A percentile compares a stretch with the other conserved stretches of the same genome.
phyloP scores from a whole-genome alignment of 2,113 vertebrate genomes.

The Hucho hucho region DNA sequence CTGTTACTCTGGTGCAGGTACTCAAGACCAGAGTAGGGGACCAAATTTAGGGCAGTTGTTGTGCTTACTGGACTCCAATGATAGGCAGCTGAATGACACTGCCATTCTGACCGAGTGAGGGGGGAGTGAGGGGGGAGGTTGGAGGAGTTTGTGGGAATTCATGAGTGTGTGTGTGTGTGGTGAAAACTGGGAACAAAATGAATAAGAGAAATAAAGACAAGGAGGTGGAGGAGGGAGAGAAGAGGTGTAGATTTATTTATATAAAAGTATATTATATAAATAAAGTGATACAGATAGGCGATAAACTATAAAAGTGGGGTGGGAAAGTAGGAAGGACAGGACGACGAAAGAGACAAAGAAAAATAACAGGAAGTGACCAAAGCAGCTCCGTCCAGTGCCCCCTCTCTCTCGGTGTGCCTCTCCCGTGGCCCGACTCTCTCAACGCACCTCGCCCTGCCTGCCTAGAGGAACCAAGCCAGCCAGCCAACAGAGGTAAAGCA shows the following conservation, averaged over 20 bases:
- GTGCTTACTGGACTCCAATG: conserved; percentile 73
- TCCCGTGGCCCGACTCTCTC: conserved; percentile 66
- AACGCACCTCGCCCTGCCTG: conserved; percentile 53
- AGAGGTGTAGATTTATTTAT: conserved; percentile 58
- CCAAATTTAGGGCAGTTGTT: conserved; percentile 74
- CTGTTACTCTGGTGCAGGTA: too few relatives aligned
- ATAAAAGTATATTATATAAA: conserved; percentile 58
- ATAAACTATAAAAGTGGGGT: neutral
- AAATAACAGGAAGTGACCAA: conserved; percentile 56
- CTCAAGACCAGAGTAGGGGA: conserved; percentile 23
- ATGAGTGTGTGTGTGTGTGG: neutral
- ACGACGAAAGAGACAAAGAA: conserved; percentile 52
- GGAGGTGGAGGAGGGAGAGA: conserved; percentile 29
- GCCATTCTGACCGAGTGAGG: conserved; percentile 47
- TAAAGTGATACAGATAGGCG: conserved; percentile 41
- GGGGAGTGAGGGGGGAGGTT: conserved; percentile 42
- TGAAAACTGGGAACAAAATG: conserved; percentile 52
- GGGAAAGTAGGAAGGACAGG: conserved; percentile 57
- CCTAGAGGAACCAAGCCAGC: conserved; percentile 41
- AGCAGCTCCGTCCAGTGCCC: conserved; percentile 62
- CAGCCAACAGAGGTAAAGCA: conserved; percentile 26
- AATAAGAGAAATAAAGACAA: conserved; percentile 32
- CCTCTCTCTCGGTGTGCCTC: conserved; percentile 59
- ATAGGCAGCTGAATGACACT: conserved; percentile 24
- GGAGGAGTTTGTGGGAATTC: conserved; percentile 17